Conservation (phyloP, 1,140 invertebrate genomes). For the Aphelenchoides fujianensis region DNA sequence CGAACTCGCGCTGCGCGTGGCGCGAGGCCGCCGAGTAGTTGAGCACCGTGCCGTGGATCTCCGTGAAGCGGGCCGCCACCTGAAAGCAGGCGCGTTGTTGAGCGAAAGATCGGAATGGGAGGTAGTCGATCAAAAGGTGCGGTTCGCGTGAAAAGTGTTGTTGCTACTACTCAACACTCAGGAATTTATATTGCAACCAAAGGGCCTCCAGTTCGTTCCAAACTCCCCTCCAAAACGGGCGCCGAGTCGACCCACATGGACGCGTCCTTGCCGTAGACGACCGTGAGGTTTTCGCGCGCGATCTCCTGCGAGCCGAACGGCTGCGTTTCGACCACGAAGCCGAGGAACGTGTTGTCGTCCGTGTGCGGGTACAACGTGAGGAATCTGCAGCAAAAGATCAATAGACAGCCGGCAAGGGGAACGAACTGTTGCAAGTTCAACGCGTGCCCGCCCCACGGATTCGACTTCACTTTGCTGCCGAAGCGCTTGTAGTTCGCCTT, state of each 20-base stretch:
- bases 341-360: slow-evolving; percentile 65
- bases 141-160: neutral
- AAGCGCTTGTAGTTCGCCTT: slow-evolving; percentile 60
- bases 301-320: slow-evolving; percentile 32
- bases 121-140: neutral
- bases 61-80: slow-evolving; percentile 51
- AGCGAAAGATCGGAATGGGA: neutral
- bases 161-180: neutral
- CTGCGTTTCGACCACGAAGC: slow-evolving; percentile 63
- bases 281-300: slow-evolving; percentile 56
- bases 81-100: neutral
- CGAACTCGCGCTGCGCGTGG: slow-evolving; percentile 22
- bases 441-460: slow-evolving; percentile 65
- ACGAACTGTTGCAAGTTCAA: slow-evolving; percentile 64
- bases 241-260: slow-evolving; percentile 64
- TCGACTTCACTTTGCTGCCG: slow-evolving; percentile 43
- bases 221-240: slow-evolving; percentile 22
- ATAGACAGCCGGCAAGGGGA: no score
- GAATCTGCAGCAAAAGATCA: no score
- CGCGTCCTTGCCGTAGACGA: slow-evolving; percentile 65
- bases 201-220: no score
- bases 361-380: slow-evolving; percentile 66
- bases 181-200: no score
- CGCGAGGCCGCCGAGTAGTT: slow-evolving; percentile 37
- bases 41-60: slow-evolving; percentile 64